Conservation (phyloP, 2,888 invertebrate species). For the Odontothrips loti region DNA sequence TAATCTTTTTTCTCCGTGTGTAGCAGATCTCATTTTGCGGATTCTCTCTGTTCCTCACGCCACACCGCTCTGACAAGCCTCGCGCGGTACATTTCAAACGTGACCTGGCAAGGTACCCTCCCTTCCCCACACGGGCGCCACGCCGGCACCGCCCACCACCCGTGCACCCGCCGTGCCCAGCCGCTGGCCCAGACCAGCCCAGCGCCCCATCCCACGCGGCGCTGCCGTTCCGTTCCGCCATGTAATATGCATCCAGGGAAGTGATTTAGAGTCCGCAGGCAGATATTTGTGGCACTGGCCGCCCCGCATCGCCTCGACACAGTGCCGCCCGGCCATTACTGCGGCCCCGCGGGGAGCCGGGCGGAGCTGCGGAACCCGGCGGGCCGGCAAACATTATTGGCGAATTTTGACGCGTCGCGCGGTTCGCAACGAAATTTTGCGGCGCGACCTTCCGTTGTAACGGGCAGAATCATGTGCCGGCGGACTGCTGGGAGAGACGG, state of each 20-base stretch:
- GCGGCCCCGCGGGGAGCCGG: neutral
- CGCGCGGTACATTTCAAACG: too few relatives aligned
- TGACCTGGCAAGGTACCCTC: too few relatives aligned
- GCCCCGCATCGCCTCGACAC: neutral
- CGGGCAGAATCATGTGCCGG: neutral
- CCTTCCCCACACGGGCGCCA: too few relatives aligned
- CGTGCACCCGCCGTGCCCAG: neutral
- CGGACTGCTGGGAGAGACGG: neutral
- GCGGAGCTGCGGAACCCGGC: neutral
- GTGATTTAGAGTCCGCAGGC: slow-evolving; percentile 24
- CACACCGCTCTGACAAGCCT: too few relatives aligned
- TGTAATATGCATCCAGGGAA: slow-evolving; percentile 22
- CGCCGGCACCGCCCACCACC: neutral
- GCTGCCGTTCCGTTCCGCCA: neutral
- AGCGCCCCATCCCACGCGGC: neutral
- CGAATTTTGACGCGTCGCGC: neutral
- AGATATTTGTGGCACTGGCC: slow-evolving; percentile 24
- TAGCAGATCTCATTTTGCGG: too few relatives aligned
- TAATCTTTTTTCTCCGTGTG: too few relatives aligned
- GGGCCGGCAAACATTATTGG: neutral
- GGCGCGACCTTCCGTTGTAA: neutral
- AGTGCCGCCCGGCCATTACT: neutral
- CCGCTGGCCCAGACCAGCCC: neutral
- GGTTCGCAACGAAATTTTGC: neutral
- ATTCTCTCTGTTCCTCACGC: too few relatives aligned